Conservation (phyloP, 2,797 vertebrate species). For the Sebastes itinus region DNA sequence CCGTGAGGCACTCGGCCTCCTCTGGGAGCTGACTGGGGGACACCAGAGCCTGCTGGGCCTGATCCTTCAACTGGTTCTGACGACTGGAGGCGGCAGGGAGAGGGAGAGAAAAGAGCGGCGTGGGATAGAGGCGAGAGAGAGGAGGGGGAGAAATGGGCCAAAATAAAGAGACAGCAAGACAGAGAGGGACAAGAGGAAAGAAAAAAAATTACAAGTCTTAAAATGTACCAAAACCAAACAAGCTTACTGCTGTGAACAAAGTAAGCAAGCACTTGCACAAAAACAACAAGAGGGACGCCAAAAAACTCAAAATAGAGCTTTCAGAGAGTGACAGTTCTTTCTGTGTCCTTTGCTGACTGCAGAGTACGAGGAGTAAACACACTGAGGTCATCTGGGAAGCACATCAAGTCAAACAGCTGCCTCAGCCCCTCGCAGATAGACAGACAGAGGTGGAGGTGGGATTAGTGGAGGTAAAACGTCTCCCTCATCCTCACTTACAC, state of each 20-base stretch:
- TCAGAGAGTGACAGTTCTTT: slow-evolving; percentile 13
- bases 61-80: slow-evolving; percentile 93
- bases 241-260: slow-evolving; percentile 20
- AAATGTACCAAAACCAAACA: slow-evolving; percentile 7
- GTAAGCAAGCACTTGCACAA: slow-evolving; percentile 2
- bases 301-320: slow-evolving; percentile 25
- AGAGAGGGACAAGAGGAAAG: neutral
- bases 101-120: slow-evolving; percentile 56
- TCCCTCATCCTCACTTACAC: neutral
- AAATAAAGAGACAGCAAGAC: slow-evolving; percentile 12
- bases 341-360: slow-evolving; percentile 45
- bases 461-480: slow-evolving; percentile 42
- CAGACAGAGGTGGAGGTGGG: slow-evolving; percentile 51
- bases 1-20: slow-evolving; percentile 94
- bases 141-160: neutral
- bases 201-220: neutral
- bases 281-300: slow-evolving; percentile 34
- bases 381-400: slow-evolving; percentile 68
- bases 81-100: slow-evolving; percentile 76
- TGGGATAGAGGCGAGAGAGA: neutral
- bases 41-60: slow-evolving; percentile 88
- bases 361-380: slow-evolving; percentile 58
- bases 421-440: slow-evolving; percentile 28
- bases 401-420: slow-evolving; percentile 71
- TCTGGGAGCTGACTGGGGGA: slow-evolving; percentile 90